Base-by-base conservation (phyloP, 1,140 invertebrate genomes). In the Amyelois transitella region DNA sequence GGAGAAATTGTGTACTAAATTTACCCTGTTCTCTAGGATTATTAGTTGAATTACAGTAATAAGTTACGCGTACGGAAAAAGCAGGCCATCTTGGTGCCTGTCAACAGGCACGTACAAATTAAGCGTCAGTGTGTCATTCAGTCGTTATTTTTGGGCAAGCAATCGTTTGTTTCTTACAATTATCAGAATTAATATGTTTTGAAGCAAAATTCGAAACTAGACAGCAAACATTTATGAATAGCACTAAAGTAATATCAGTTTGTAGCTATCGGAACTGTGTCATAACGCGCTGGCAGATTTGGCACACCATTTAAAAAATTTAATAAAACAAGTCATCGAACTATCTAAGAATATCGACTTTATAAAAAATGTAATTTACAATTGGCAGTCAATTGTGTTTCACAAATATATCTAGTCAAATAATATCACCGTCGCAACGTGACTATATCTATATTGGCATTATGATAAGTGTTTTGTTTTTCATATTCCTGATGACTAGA, bases 21-120 rank as follows among this genome's bases (percentile, higher is more conserved):
- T 85, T 88, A 88, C 85, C 85, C 85, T 88, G 85, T 88, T 84
- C 73, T 83, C 82, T 88, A 88, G 80, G 82, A 85, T 85, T 77
- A 77, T 84, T 77, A 79, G 75, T 81, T 77, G 83, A 71, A 72
- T 73, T 75, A 83, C 67, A 60, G 71, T 72, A 60, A 72, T 68
- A 51, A 69, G n/a, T 68, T 73, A 73, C 25, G 62, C 52, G 60
- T 65, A 75, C 58, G 58, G 64, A 66, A 70, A 62, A 66, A 54
- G 21, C 22, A 56, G 58, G 52, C 58, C 53, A 20, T 12, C 19
- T 10, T 49, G 43, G 32, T 43, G 45, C 28, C 52, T 50, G 47
- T 52, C 53, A 56, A 54, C 55, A 68, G 63, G 61, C 68, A 60
- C 64, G 51, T 38, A 18, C 18, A 57, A 62, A 55, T 62, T 54